A percentile compares a stretch with the other conserved stretches of the same genome.
Conservation (phyloP, 2,888 invertebrate genomes). For the Tyria jacobaeae region DNA sequence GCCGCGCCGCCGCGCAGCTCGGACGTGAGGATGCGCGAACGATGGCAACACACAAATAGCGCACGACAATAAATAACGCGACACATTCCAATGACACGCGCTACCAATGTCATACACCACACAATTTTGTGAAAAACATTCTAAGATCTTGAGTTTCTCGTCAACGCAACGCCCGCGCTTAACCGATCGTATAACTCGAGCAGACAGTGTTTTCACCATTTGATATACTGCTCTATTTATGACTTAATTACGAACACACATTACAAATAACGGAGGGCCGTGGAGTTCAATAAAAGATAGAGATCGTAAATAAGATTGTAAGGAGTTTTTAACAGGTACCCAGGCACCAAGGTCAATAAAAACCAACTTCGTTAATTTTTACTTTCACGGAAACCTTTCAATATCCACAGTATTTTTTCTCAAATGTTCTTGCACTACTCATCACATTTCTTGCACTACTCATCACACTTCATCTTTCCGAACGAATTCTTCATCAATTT, state of each 20-base stretch:
- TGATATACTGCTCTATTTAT: slow-evolving; percentile 21
- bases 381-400: not conserved
- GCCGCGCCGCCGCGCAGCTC: not conserved
- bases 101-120: slow-evolving; percentile 15
- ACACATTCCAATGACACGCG: slow-evolving; percentile 21
- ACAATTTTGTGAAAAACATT: slow-evolving; percentile 21
- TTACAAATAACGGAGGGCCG: slow-evolving; percentile 14
- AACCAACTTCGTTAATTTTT: not conserved
- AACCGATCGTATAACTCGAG: slow-evolving; percentile 7
- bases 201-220: slow-evolving; percentile 14
- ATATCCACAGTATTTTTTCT: not conserved
- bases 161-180: slow-evolving; percentile 1
- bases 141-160: slow-evolving; percentile 10
- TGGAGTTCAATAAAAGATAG: slow-evolving; percentile 13
- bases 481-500: no score
- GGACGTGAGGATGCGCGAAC: not conserved
- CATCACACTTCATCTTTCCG: not conserved
- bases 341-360: not conserved
- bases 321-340: slow-evolving; percentile 4
- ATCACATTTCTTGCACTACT: not conserved
- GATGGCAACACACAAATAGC: slow-evolving; percentile 22
- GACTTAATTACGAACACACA: slow-evolving; percentile 13
- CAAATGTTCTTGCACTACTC: not conserved
- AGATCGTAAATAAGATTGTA: slow-evolving; percentile 12
- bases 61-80: slow-evolving; percentile 23